These are phyloP conservation scores for Cephonodes hylas DNA, from an alignment of 2,888 invertebrate genomes.

Conservation along the genomic window DNA sequence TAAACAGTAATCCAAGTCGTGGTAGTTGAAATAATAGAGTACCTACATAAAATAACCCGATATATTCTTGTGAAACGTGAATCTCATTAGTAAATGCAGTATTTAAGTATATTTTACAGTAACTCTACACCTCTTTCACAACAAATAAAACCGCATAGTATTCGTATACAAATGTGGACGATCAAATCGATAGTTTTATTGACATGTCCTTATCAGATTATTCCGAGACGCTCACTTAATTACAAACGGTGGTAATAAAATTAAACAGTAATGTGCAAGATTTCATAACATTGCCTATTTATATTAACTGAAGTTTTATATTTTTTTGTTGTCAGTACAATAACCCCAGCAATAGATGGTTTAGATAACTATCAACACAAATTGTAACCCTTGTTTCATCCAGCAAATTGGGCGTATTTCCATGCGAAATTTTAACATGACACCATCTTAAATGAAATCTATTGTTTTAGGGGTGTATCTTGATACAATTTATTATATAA, in stretches of 20 bases:
- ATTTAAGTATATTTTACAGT: background rate
- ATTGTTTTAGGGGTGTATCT: slow-evolving; percentile 11
- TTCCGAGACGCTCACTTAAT: background rate
- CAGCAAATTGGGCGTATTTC: slow-evolving; percentile 75
- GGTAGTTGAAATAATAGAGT: background rate
- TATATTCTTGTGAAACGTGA: background rate
- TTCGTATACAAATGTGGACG: background rate
- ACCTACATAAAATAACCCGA: background rate
- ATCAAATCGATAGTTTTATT: slow-evolving; percentile 4
- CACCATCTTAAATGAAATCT: slow-evolving; percentile 22
- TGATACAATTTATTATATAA: slow-evolving; percentile 12
- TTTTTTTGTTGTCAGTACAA: slow-evolving; percentile 55
- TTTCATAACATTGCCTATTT: background rate
- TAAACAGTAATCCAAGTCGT: background rate
- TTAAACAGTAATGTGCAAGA: background rate
- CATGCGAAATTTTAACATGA: slow-evolving; percentile 68
- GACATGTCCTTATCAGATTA: background rate
- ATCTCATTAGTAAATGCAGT: background rate
- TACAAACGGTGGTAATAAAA: background rate
- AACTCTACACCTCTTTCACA: background rate
- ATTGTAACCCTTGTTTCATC: slow-evolving; percentile 74
- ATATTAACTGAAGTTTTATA: background rate
- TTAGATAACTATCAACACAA: slow-evolving; percentile 74
- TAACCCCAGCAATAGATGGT: slow-evolving; percentile 56
- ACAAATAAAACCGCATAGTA: background rate